These are phyloP conservation scores for Thymelicus lineola DNA, from an alignment of 2,888 invertebrate species.

Conservation along the genomic window DNA sequence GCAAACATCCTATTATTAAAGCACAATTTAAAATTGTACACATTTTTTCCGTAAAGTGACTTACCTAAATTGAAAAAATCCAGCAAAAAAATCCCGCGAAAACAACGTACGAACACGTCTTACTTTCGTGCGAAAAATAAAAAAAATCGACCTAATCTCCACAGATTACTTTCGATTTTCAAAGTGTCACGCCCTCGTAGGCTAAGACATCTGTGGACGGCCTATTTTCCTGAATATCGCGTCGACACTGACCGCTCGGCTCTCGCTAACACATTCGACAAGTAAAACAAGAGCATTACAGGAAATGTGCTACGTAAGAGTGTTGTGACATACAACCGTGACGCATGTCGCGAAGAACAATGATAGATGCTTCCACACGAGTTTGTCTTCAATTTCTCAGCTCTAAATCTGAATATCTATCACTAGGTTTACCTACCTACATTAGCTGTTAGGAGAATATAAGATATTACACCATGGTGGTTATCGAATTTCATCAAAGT, in stretches of 20 bases:
- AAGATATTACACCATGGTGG: too few relatives aligned
- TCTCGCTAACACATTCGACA: slow-evolving; percentile 26
- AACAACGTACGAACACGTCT: background rate
- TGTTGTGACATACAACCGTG: slow-evolving; percentile 43
- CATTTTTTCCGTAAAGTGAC: background rate
- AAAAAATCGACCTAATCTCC: slow-evolving; percentile 48
- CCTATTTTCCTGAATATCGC: slow-evolving; percentile 72
- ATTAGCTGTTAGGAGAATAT: too few relatives aligned
- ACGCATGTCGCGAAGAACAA: slow-evolving; percentile 33
- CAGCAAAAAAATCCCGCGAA: slow-evolving; percentile 11
- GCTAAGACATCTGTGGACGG: slow-evolving; percentile 59
- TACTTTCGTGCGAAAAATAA: slow-evolving; percentile 15
- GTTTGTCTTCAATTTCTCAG: background rate
- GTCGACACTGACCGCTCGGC: slow-evolving; percentile 58
- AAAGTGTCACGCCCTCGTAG: slow-evolving; percentile 57
- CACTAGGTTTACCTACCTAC: too few relatives aligned
- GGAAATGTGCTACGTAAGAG: slow-evolving; percentile 43
- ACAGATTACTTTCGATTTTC: slow-evolving; percentile 57
- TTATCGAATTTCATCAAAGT: too few relatives aligned
- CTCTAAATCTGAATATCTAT: too few relatives aligned
- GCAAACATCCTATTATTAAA: background rate
- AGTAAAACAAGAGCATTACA: slow-evolving; percentile 42
- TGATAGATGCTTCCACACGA: slow-evolving; percentile 9
- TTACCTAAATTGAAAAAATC: slow-evolving; percentile 4
- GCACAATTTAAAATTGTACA: background rate